A percentile compares a stretch with the other conserved stretches of the same genome.
phyloP scores from a whole-genome alignment of 2,797 vertebrate species.

The Rhinella marina region DNA sequence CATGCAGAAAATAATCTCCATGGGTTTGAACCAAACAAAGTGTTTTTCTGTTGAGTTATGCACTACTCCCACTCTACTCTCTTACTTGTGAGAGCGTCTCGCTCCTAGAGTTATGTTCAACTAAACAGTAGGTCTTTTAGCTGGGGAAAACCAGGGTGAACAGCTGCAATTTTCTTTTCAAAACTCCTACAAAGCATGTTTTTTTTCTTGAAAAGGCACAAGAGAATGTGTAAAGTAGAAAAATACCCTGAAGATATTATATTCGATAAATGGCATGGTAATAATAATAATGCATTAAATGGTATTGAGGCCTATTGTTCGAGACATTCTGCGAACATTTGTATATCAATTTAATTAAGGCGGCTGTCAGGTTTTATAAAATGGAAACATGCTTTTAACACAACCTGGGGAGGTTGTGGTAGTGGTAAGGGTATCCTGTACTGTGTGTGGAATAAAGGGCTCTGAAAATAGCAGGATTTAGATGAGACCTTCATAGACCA shows the following conservation, averaged over 20 bases:
- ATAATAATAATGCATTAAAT: slow-evolving; percentile 35
- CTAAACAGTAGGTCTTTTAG: slow-evolving; percentile 51
- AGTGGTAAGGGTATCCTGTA: background rate
- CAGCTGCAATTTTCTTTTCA: slow-evolving; percentile 59
- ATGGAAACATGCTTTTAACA: slow-evolving; percentile 17
- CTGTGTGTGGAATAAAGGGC: background rate
- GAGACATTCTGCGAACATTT: slow-evolving; percentile 14
- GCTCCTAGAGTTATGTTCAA: slow-evolving; percentile 53
- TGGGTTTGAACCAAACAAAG: slow-evolving; percentile 49
- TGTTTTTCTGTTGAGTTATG: slow-evolving; percentile 46
- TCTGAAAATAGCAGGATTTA: background rate
- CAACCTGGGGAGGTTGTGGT: background rate
- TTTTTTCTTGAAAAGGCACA: slow-evolving; percentile 36
- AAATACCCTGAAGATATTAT: slow-evolving; percentile 43
- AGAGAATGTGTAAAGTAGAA: slow-evolving; percentile 32
- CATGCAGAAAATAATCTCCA: slow-evolving; percentile 18
- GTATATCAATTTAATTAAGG: slow-evolving; percentile 55
- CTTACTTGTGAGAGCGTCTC: slow-evolving; percentile 14
- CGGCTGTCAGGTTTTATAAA: slow-evolving; percentile 18
- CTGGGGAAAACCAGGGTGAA: slow-evolving; percentile 55
- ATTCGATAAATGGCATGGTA: slow-evolving; percentile 36
- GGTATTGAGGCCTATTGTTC: slow-evolving; percentile 17
- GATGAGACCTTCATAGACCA: background rate
- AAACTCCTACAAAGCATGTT: slow-evolving; percentile 55
- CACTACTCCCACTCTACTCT: slow-evolving; percentile 35